These are phyloP conservation scores for Synanthedon vespiformis DNA, from an alignment of 2,888 invertebrate genomes.

Conservation along the genomic window DNA sequence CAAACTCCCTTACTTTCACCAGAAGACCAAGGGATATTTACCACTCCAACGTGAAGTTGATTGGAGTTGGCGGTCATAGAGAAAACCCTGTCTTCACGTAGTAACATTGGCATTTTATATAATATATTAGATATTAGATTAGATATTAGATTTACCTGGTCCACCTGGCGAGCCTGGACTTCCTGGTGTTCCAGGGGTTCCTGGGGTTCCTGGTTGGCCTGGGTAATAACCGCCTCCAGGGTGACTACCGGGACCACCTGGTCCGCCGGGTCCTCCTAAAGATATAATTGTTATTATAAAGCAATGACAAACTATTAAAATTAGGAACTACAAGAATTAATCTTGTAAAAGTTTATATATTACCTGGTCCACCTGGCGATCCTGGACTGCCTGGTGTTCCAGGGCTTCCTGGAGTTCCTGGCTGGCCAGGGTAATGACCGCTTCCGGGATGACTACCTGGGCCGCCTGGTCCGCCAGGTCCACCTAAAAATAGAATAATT, in stretches of 20 bases:
- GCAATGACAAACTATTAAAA: no score
- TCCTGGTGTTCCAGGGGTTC: constrained; percentile 9
- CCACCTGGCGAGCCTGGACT: not conserved
- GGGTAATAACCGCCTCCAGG: constrained; percentile 9
- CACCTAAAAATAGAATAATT: constrained; percentile 4
- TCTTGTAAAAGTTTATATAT: no score
- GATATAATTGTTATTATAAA: no score
- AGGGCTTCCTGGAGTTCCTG: constrained; percentile 6
- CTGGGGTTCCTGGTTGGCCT: constrained; percentile 3
- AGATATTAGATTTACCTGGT: not conserved
- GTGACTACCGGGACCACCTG: constrained; percentile 15
- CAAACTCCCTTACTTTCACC: no score
- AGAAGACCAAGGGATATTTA: no score
- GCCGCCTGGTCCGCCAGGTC: constrained; percentile 5
- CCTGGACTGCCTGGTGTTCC: constrained; percentile 8
- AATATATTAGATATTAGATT: no score
- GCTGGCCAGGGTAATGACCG: constrained; percentile 7
- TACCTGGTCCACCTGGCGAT: constrained; percentile 8
- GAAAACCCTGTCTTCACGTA: no score
- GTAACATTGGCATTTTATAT: no score
- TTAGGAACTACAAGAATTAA: no score
- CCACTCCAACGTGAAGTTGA: no score
- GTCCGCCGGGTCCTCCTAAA: constrained; percentile 11
- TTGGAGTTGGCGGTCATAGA: no score
- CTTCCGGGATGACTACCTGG: constrained; percentile 5